A percentile compares a stretch with the other conserved stretches of the same genome.
These are phyloP conservation scores for Tipula confusa DNA, from an alignment of 2,888 invertebrate species.

Conservation along the genomic window DNA sequence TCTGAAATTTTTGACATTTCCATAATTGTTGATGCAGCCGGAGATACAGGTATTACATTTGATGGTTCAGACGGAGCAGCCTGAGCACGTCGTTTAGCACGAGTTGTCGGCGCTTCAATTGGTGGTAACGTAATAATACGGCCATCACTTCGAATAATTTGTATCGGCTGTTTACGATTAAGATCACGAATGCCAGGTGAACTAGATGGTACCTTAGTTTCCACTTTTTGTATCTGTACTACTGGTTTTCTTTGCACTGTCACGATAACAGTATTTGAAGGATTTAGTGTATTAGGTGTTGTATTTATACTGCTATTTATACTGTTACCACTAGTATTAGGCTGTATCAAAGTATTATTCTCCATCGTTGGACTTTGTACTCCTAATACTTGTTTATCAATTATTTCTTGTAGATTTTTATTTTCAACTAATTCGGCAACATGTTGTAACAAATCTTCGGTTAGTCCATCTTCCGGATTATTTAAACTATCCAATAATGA, in stretches of 20 bases:
- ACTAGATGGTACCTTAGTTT: background rate
- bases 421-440: slow-evolving; percentile 69
- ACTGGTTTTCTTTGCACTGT: background rate
- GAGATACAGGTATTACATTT: slow-evolving; percentile 31
- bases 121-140: slow-evolving; percentile 74
- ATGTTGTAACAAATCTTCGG: slow-evolving; percentile 67
- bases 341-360: background rate
- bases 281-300: background rate
- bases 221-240: background rate
- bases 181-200: background rate
- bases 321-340: background rate
- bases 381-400: slow-evolving; percentile 61
- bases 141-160: slow-evolving; percentile 70
- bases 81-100: slow-evolving; percentile 64
- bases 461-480: slow-evolving; percentile 62
- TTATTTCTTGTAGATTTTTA: slow-evolving; percentile 66
- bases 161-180: slow-evolving; percentile 57
- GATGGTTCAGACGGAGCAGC: slow-evolving; percentile 38
- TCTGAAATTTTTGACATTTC: background rate
- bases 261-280: background rate
- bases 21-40: slow-evolving; percentile 5
- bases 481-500: slow-evolving; percentile 53
- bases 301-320: background rate
- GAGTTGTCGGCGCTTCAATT: slow-evolving; percentile 76
- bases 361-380: slow-evolving; percentile 36